Conservation (phyloP, 2,888 invertebrate species). For the Euzophera pinguis region DNA sequence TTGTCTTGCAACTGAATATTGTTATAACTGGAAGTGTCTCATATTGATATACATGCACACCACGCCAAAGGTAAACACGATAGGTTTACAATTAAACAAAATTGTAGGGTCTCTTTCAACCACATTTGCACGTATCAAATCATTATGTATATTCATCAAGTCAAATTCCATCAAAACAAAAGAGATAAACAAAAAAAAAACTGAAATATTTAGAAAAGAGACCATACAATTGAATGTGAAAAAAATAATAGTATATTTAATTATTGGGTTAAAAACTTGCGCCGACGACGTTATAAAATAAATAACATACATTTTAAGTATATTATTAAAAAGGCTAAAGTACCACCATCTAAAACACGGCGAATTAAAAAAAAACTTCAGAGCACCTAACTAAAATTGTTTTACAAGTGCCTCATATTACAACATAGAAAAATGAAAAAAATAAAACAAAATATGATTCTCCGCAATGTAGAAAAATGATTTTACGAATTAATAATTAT, state of each 20-base stretch:
- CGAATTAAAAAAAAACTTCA: background rate
- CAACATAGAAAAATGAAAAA: background rate
- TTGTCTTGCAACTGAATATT: no score
- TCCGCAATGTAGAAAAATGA: no score
- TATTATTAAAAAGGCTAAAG: background rate
- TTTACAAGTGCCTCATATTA: background rate
- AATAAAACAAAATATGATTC: background rate
- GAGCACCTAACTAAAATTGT: background rate
- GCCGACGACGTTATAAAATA: background rate
- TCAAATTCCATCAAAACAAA: no score
- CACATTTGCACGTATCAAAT: background rate
- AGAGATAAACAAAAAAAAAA: background rate
- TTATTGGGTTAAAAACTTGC: background rate
- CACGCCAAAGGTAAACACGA: no score
- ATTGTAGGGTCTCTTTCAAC: background rate
- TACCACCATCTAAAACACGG: slow-evolving; percentile 9
- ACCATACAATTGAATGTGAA: background rate
- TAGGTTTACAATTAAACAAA: background rate
- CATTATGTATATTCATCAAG: no score
- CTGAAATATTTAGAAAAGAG: background rate
- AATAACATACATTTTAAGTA: no score
- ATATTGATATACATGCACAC: no score
- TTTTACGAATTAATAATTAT: no score
- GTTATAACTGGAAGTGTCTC: no score
- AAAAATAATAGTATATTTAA: background rate